Percentiles rank a stretch among this genome's conserved stretches.
phyloP scores from a whole-genome alignment of 2,797 vertebrate species.

The Bradypus variegatus region DNA sequence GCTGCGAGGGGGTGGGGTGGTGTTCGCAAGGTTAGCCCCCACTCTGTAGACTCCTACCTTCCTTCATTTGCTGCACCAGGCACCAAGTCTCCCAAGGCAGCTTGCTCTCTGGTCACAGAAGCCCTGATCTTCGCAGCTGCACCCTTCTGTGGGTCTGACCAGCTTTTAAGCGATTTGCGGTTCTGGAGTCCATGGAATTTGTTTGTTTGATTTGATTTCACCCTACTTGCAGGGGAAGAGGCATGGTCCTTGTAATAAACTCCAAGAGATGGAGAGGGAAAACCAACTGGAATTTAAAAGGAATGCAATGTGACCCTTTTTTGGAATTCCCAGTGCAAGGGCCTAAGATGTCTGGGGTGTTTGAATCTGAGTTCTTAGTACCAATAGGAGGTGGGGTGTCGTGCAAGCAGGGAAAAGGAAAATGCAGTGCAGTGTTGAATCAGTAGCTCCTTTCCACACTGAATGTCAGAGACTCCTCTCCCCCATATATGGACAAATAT shows the following conservation, averaged over 20 bases:
- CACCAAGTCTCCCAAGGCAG: neutral
- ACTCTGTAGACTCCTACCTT: neutral
- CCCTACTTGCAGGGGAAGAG: neutral
- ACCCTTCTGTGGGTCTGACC: neutral
- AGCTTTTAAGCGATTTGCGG: constrained; percentile 49
- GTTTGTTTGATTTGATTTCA: constrained; percentile 60
- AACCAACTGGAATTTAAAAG: neutral
- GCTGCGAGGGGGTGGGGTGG: too few species aligned
- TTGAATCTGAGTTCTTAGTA: neutral
- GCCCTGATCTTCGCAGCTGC: neutral
- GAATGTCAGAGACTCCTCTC: neutral
- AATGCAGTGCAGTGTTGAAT: neutral
- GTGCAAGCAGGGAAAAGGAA: neutral
- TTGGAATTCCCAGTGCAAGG: neutral
- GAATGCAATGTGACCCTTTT: neutral
- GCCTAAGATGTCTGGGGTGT: neutral
- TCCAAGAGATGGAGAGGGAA: neutral
- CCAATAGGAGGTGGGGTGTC: neutral
- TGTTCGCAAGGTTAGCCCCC: too few species aligned
- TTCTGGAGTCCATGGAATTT: constrained; percentile 58
- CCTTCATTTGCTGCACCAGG: neutral
- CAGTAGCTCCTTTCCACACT: neutral
- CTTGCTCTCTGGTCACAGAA: neutral
- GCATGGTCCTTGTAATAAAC: neutral
- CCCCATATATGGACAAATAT: neutral